Base-by-base conservation (phyloP, 2,888 invertebrate genomes). In the Drosophila fulvimacula region DNA sequence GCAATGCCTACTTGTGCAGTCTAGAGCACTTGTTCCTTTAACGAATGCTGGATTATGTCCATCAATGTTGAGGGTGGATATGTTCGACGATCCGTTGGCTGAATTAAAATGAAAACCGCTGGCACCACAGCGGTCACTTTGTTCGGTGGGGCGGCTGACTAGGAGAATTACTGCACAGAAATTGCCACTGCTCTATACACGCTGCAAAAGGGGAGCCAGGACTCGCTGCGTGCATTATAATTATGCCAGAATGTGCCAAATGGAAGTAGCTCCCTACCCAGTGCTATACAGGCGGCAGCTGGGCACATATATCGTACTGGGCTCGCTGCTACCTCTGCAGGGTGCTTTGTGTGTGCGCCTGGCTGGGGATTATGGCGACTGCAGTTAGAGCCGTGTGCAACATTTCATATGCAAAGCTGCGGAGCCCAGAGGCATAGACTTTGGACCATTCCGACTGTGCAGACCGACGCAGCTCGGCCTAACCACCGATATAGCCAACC, bases 201-300 rank as follows among this genome's bases (percentile, higher is more conserved):
- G 46, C 15, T 32, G 21, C 41, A 17, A 59, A 32, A 17, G 52
- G 57, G 51, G 19, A 63, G 39, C 17, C 56, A 56, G 61, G 21
- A n/a, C 39, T 21, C 49, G 56, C 61, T 78, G 84, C 81, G 79
- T 82, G 90, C 82, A 88, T 89, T 90, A 86, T 90, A 86, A 90
- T 90, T 90, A 88, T 90, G 82, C 76, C 75, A 82, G 76, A 77
- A 78, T 71, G 62, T 73, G 68, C 73, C 79, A 67, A 73, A 73
- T 73, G 77, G 62, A 66, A 59, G 61, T 30, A 36, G 34, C 36
- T 21, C 17, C 27, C 44, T 24, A 21, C 27, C 39, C 36, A 44
- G n/a, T 17, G 13, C 24, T 9, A 17, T 21, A 38, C 51, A 38
- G 19, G 10, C 62, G 19, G 10, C 62, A 61, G 32, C 46, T 63